phyloP scores from a whole-genome alignment of 2,797 vertebrate species.

The Lophotriccus pileatus region DNA sequence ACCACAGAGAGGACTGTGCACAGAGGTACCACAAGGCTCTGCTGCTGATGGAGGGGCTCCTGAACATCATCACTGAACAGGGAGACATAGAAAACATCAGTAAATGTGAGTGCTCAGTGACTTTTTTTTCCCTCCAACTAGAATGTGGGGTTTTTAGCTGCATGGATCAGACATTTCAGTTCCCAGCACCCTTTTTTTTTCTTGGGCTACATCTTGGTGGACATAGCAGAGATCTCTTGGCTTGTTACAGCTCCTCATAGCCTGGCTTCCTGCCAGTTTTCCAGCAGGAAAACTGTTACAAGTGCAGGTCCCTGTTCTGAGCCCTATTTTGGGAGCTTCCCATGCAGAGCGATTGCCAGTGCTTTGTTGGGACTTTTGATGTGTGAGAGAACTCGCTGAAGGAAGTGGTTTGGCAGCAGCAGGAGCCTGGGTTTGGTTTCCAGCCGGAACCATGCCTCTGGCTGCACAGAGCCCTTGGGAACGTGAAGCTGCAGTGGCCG shows the following conservation, averaged over 20 bases:
- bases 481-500: accelerated
- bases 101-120: conserved; percentile 81
- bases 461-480: not conserved
- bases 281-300: not conserved
- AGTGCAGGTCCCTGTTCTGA: not conserved
- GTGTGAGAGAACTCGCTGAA: not conserved
- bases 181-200: not conserved
- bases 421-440: not conserved
- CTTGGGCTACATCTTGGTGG: not conserved
- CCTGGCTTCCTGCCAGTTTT: not conserved
- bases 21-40: conserved; percentile 93
- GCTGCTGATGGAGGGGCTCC: conserved; percentile 93
- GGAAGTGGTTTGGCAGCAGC: conserved; percentile 38
- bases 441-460: not conserved
- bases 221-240: not conserved
- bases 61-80: conserved; percentile 86
- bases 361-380: not conserved
- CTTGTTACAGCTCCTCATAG: not conserved
- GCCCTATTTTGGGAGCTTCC: not conserved
- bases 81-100: conserved; percentile 86
- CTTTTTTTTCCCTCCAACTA: not conserved
- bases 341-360: not conserved
- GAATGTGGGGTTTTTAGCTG: not conserved
- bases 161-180: not conserved
- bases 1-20: conserved; percentile 83